phyloP scores from a whole-genome alignment of 2,797 vertebrate species.

The Coreius guichenoti region DNA sequence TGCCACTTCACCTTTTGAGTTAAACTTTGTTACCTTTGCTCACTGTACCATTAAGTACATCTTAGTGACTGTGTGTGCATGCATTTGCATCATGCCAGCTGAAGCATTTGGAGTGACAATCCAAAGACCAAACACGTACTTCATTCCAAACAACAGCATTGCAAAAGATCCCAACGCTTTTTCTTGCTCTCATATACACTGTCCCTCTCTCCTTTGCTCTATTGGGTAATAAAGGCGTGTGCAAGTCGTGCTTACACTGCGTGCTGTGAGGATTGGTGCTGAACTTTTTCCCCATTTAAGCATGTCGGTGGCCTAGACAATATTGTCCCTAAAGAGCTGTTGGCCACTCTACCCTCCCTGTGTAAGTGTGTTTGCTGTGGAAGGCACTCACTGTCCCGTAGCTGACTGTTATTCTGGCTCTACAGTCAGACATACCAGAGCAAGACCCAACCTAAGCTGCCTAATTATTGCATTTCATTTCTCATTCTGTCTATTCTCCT shows the following conservation, averaged over 20 bases:
- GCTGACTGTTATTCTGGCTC: constrained; percentile 55
- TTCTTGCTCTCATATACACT: background rate
- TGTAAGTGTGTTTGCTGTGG: constrained; percentile 42
- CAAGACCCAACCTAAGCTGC: constrained; percentile 36
- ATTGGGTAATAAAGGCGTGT: constrained; percentile 44
- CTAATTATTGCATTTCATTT: constrained; percentile 42
- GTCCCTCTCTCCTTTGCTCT: constrained; percentile 6
- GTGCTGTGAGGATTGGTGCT: constrained; percentile 33
- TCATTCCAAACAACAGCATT: constrained; percentile 32
- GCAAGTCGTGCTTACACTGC: constrained; percentile 31
- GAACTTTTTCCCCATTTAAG: constrained; percentile 57
- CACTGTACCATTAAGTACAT: background rate
- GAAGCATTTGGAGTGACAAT: constrained; percentile 7
- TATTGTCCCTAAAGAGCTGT: constrained; percentile 43
- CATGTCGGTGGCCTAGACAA: constrained; percentile 36
- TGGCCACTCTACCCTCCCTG: constrained; percentile 41
- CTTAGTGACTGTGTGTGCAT: constrained; percentile 4
- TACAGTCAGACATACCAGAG: constrained; percentile 65
- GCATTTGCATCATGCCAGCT: constrained; percentile 18
- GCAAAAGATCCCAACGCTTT: constrained; percentile 19
- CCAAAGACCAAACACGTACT: constrained; percentile 35
- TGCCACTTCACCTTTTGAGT: background rate
- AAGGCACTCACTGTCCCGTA: constrained; percentile 39
- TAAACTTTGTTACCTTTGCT: background rate
- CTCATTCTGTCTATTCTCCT: background rate